Evolutionary conservation across 1,140 invertebrate species (phyloP), one percentile per base, ranked within the genome.

Genomic region (Drosophila nigromelanica): DNA sequence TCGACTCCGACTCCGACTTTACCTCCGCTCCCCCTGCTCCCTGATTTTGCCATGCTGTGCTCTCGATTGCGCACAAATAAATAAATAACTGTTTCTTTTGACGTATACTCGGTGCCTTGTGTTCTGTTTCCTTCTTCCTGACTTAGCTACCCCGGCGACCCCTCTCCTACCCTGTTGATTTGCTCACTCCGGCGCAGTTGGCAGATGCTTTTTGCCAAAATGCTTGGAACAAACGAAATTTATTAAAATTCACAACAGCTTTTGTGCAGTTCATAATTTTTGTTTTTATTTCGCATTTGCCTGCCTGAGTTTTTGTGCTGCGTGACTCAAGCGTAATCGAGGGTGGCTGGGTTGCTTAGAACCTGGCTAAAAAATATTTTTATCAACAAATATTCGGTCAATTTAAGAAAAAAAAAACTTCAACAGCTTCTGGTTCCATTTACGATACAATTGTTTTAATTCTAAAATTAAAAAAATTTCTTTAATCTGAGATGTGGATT

Each of bases 201-300:
- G 39, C 64, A 81, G 75, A 81, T 75, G 80, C 71, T 70, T 67
- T 71, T 75, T 55, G 61, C 51, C 71, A 54, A 72, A 66, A 69
- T 45, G 51, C 37, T 37, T 40, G 42, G 27, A 60, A 40, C 27
- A 69, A 73, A 81, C 58, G 59, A 82, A 74, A 83, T 82, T 90
- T 89, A 91, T 91, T 91, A 89, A 89, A 87, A 91, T 91, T 91
- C 89, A 91, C 75, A 86, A 86, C 89, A 91, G 85, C 85, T 89
- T 80, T 77, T 83, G 85, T 76, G 76, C 83, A 90, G 89, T 90
- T 90, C 89, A 90, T 90, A 90, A 82, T 90, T 87, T 87, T 87
- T 55, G 89, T 87, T 86, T 87, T 82, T 86, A 87, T 76, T 90
- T 90, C 79, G 48, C 82, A 86, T 86, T 87, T 86, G 75, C 78